Evolutionary conservation across 2,888 invertebrate genomes (phyloP).

Genomic region (Theodoxus fluviatilis): DNA sequence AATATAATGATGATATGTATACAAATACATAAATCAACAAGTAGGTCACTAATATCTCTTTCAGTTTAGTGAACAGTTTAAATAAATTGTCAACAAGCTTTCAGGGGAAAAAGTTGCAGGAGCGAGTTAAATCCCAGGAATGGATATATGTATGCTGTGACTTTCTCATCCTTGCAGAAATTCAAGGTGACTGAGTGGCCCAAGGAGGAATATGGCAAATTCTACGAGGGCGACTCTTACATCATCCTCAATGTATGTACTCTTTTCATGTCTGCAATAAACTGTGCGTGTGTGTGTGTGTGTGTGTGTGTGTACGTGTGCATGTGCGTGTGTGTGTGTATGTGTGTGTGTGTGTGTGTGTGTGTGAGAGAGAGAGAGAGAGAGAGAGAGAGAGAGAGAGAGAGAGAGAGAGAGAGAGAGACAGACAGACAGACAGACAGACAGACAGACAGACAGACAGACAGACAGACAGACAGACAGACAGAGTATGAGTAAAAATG

Average conservation of each 20-base stretch:
- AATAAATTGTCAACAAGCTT: too few species aligned
- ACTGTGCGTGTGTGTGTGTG: background rate
- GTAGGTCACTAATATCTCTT: too few species aligned
- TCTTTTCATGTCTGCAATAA: background rate
- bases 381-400: too few species aligned
- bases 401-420: too few species aligned
- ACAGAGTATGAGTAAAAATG: background rate
- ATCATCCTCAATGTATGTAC: constrained; percentile 57
- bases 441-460: constrained; percentile 11
- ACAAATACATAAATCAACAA: too few species aligned
- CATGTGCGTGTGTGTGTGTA: background rate
- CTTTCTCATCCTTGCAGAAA: constrained; percentile 46
- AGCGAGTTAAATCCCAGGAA: too few species aligned
- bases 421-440: background rate
- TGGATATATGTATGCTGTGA: too few species aligned
- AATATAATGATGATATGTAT: too few species aligned
- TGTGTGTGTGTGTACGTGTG: constrained; percentile 9
- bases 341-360: background rate
- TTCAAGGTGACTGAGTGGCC: constrained; percentile 55
- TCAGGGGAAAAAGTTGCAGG: too few species aligned
- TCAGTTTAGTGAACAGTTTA: too few species aligned
- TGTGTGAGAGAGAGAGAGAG: too few species aligned
- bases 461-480: constrained; percentile 12
- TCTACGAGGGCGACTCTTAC: constrained; percentile 60
- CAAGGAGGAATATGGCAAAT: constrained; percentile 56